Evolutionary conservation across 2,888 invertebrate species (phyloP).

Genomic region (Agrochola lota): DNA sequence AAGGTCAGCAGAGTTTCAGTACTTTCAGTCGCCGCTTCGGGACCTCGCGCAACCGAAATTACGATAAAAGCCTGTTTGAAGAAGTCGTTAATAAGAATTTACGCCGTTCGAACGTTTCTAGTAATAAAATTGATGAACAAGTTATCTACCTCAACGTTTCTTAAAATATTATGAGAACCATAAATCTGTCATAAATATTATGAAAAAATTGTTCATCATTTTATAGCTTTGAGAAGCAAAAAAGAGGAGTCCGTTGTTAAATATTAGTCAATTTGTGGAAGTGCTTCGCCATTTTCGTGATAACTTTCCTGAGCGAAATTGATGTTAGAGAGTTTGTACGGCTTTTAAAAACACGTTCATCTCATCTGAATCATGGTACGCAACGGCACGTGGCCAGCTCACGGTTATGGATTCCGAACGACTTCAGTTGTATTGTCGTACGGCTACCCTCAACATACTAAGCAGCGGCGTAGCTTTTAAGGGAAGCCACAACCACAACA

Average conservation of each 20-base stretch:
- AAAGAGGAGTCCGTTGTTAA: slow-evolving; percentile 25
- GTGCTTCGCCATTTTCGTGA: slow-evolving; percentile 41
- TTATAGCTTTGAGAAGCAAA: slow-evolving; percentile 17
- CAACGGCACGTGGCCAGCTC: background rate
- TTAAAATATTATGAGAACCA: slow-evolving; percentile 4
- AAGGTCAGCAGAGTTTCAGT: slow-evolving; percentile 42
- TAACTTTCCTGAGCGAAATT: slow-evolving; percentile 25
- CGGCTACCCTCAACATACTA: background rate
- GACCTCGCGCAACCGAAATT: slow-evolving; percentile 42
- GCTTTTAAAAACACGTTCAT: slow-evolving; percentile 5
- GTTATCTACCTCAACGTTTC: slow-evolving; percentile 19
- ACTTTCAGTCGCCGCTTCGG: slow-evolving; percentile 11
- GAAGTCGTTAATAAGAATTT: slow-evolving; percentile 51
- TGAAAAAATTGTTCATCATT: slow-evolving; percentile 26
- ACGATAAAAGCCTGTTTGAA: slow-evolving; percentile 46
- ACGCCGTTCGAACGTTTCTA: slow-evolving; percentile 32
- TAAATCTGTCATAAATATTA: slow-evolving; percentile 35
- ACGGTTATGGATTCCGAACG: background rate
- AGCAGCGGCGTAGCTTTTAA: slow-evolving; percentile 11
- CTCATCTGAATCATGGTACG: background rate
- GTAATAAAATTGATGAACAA: slow-evolving; percentile 46
- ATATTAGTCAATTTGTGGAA: slow-evolving; percentile 42
- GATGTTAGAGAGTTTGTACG: slow-evolving; percentile 6
- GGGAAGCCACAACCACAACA: slow-evolving; percentile 10
- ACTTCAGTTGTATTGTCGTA: background rate